These are phyloP conservation scores for Eretmocerus hayati DNA, from an alignment of 2,888 invertebrate genomes.

Conservation along the genomic window DNA sequence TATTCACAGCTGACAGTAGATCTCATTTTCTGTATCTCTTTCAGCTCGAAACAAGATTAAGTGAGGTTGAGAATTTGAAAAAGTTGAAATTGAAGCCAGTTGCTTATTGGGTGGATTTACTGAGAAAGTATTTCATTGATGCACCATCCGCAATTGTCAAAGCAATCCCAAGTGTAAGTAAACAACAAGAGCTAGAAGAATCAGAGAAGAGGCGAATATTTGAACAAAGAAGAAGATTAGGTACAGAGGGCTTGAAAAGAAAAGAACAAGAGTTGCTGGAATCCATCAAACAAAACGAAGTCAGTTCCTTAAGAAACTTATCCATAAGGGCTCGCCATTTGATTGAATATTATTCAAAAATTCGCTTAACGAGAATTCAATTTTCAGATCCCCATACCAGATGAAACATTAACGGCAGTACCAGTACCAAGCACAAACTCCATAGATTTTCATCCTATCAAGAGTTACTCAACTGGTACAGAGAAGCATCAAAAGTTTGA, in stretches of 20 bases:
- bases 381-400: conserved; percentile 60
- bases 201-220: conserved; percentile 68
- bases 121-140: conserved; percentile 62
- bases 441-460: conserved; percentile 62
- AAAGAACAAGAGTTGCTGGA: conserved; percentile 57
- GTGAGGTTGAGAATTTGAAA: conserved; percentile 57
- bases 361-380: background rate
- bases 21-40: no score
- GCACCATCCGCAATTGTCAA: conserved; percentile 58
- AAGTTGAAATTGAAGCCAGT: conserved; percentile 57
- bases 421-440: conserved; percentile 68
- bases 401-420: conserved; percentile 64
- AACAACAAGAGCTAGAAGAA: conserved; percentile 60
- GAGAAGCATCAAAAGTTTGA: conserved; percentile 53
- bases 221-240: conserved; percentile 58
- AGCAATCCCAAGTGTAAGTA: conserved; percentile 58
- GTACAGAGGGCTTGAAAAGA: conserved; percentile 60
- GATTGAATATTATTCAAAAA: background rate
- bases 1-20: conserved; percentile 2
- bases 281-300: conserved; percentile 72
- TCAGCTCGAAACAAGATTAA: conserved; percentile 65
- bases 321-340: background rate
- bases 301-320: conserved; percentile 31
- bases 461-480: conserved; percentile 46
- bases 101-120: conserved; percentile 65